A percentile compares a stretch with the other conserved stretches of the same genome.
phyloP scores from a whole-genome alignment of 2,888 invertebrate species.

The Galeopsomyia nigrocyanea region DNA sequence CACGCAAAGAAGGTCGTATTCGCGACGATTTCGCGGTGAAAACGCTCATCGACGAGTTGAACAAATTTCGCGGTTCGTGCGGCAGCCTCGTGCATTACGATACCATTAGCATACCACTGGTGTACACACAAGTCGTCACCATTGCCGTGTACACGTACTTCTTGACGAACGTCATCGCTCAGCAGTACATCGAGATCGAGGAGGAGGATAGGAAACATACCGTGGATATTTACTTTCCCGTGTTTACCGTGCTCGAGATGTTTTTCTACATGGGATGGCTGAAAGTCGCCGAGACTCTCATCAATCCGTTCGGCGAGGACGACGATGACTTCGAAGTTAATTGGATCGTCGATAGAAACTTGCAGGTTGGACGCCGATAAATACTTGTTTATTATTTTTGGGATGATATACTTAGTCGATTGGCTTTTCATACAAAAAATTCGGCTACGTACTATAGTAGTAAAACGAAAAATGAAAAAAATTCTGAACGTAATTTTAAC shows the following conservation, averaged over 20 bases:
- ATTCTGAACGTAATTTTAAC: too few species aligned
- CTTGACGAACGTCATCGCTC: conserved; percentile 87
- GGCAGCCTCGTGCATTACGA: conserved; percentile 71
- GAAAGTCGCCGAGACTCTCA: conserved; percentile 91
- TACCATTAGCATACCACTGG: conserved; percentile 72
- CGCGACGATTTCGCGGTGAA: conserved; percentile 94
- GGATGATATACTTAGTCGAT: too few species aligned
- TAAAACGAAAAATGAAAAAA: too few species aligned
- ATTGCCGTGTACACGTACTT: conserved; percentile 94
- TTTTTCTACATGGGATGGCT: conserved; percentile 93
- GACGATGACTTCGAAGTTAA: conserved; percentile 94
- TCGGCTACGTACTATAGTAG: too few species aligned
- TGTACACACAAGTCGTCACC: conserved; percentile 83
- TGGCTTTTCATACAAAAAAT: too few species aligned
- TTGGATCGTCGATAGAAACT: conserved; percentile 92
- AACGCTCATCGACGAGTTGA: conserved; percentile 79
- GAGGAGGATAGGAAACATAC: conserved; percentile 60
- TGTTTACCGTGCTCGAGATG: conserved; percentile 91
- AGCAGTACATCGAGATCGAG: conserved; percentile 82
- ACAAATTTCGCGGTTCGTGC: conserved; percentile 72
- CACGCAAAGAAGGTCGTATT: conserved; percentile 90
- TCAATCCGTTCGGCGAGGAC: conserved; percentile 93
- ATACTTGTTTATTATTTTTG: too few species aligned
- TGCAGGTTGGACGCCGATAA: conserved; percentile 73
- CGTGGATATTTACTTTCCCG: conserved; percentile 90